phyloP scores from a whole-genome alignment of 1,140 invertebrate genomes.

The Coenobita brevimanus region DNA sequence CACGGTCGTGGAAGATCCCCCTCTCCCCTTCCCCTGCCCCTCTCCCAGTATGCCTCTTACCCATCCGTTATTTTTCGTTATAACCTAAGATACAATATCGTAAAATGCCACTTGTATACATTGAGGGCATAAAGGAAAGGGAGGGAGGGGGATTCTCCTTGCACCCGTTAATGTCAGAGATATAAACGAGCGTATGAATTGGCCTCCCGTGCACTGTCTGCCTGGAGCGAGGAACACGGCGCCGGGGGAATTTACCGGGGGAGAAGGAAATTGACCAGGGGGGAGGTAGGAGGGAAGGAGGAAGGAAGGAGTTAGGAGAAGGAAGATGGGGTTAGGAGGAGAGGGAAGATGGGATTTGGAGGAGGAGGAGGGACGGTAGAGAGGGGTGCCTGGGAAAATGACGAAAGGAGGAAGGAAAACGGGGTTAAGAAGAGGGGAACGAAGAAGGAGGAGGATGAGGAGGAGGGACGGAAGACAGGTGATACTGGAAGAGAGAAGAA shows the following conservation, averaged over 20 bases:
- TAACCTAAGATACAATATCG: slow-evolving; percentile 54
- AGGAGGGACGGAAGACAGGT: too few relatives aligned
- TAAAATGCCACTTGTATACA: slow-evolving; percentile 61
- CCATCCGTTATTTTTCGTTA: slow-evolving; percentile 37
- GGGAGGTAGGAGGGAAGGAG: slow-evolving; percentile 7
- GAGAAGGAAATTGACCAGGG: slow-evolving; percentile 20
- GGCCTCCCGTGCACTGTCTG: slow-evolving; percentile 31
- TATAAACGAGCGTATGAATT: slow-evolving; percentile 52
- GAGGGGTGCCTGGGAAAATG: neutral
- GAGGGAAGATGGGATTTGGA: too few relatives aligned
- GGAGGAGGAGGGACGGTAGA: neutral
- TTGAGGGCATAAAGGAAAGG: slow-evolving; percentile 14
- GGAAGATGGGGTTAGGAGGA: neutral
- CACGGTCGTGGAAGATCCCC: slow-evolving; percentile 7
- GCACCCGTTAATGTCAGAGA: slow-evolving; percentile 53
- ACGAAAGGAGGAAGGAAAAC: neutral
- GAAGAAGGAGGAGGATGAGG: too few relatives aligned
- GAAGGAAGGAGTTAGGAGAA: neutral
- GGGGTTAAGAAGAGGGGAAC: neutral
- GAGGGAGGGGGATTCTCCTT: slow-evolving; percentile 17
- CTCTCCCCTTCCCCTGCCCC: slow-evolving; percentile 9
- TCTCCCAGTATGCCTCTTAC: neutral
- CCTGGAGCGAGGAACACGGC: slow-evolving; percentile 24
- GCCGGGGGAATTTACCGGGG: neutral
- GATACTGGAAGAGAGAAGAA: too few relatives aligned